Conservation (phyloP, 2,888 invertebrate species). For the Schrankia costaestrigalis region DNA sequence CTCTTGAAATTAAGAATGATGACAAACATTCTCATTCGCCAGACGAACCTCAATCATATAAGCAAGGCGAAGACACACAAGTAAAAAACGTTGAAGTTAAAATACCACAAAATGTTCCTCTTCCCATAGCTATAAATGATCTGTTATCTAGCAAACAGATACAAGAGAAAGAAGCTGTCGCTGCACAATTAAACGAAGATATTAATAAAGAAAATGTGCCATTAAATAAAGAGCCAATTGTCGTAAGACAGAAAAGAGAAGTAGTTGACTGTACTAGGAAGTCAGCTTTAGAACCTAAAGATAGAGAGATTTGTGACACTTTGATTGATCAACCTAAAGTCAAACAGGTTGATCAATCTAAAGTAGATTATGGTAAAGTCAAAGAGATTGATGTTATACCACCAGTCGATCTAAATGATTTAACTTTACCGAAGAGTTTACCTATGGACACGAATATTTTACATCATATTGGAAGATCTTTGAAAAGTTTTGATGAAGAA, state of each 20-base stretch:
- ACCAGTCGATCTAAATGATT: slow-evolving; percentile 46
- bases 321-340: slow-evolving; percentile 25
- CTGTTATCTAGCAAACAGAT: slow-evolving; percentile 20
- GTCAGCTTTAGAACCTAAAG: slow-evolving; percentile 42
- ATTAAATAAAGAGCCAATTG: slow-evolving; percentile 17
- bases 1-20: too few species aligned
- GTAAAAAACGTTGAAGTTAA: slow-evolving; percentile 21
- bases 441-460: slow-evolving; percentile 43
- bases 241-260: slow-evolving; percentile 56
- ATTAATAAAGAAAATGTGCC: slow-evolving; percentile 21
- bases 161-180: slow-evolving; percentile 11
- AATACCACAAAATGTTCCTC: slow-evolving; percentile 43
- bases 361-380: too few species aligned
- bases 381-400: too few species aligned
- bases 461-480: slow-evolving; percentile 54
- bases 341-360: too few species aligned
- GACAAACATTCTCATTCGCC: slow-evolving; percentile 55
- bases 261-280: slow-evolving; percentile 57
- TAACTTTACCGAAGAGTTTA: slow-evolving; percentile 43
- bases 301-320: slow-evolving; percentile 55
- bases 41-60: slow-evolving; percentile 68
- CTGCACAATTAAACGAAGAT: slow-evolving; percentile 13
- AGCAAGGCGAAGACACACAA: slow-evolving; percentile 56
- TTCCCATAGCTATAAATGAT: slow-evolving; percentile 48
- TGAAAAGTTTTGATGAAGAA: slow-evolving; percentile 54